Evolutionary conservation across 2,888 invertebrate genomes (phyloP), one percentile per base, ranked within the genome.

Genomic region (Mongoloraphidia duomilia): DNA sequence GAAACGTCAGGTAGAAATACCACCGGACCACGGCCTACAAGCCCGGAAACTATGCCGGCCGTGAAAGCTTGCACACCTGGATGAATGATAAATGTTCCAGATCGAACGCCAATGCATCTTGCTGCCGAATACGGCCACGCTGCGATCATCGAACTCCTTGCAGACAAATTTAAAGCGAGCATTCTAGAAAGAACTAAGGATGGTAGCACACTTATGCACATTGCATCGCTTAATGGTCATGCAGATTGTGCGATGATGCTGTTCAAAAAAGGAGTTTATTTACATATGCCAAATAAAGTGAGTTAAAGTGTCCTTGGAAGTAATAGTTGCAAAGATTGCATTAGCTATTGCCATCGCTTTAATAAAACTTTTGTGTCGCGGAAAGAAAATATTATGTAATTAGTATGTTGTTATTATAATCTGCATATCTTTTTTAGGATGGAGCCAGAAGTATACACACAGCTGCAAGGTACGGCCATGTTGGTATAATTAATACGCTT

Each of bases 221-320:
- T 98, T 53, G 97, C 98, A 0, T 94, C 97, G 0, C 74, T 93
- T 53, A 92, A 91, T 64, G 97, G 98, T 0, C 96, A 97, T 66
- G 93, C 97, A 0, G 96, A 96, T 62, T 97, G 97, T 60, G 97
- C 97, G 42, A 87, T 94, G 74, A 94, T 95, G 80, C 84, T 98
- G 53, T 90, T 98, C 68, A 95, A 94, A 70, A 94, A 96, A 65
- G 98, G 98, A 10, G 97, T 98, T 37, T 97, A 97, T 57, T 77
- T 98, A 17, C 94, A 96, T 65, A 99, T 99, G 97, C 97, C 98
- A 53, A 98, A 98, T 68, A 98, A 97, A 77, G 84, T 79, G 55
- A 50, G 50, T 49, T 46, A 34, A 9, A 46, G 13, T 43, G 50
- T 38, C 5, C 13, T 12, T 12, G 5, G 3, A 37, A 37, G 38